Base-by-base conservation (phyloP, 2,888 invertebrate species). In the Malthinus flaveolus region DNA sequence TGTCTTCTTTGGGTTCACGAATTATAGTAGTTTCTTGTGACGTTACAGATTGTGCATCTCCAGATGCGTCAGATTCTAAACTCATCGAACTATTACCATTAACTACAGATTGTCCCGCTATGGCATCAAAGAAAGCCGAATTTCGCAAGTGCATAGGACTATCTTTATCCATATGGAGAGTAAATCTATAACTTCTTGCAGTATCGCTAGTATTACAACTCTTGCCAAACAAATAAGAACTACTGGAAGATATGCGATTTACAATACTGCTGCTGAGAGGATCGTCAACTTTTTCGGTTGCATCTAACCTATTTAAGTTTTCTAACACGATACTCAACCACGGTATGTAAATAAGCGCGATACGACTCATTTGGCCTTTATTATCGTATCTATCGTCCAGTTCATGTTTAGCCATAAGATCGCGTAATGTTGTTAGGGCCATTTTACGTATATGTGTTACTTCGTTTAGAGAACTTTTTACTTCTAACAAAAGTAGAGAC, bases 361-460 rank as follows among this genome's bases (percentile, higher is more conserved):
- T 92, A 48, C 97, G 83, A 5, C 89, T 88, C 72, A 91, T 83
- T 73, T 92, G 91, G 4, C 90, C 88, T 74, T 89, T 87, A 68
- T 87, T 86, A 68, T 90, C 32, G 32, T 68, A 75, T 58, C 97
- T 84, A 75, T 94, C 92, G 77, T 98, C 97, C 72, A 94, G 84
- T 72, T 96, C 92, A 77, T 98, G 97, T 76, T 98, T 98, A 7
- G 94, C 94, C 67, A 98, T 80, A 61, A 96, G 80, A 76, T 95
- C 93, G 59, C 95, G 85, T 13, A 97, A 80, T 9, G 92, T 89
- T 34, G 82, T 81, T 59, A 98, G 83, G 0, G 95, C 94, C 46
- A 87, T 83, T 62, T 90, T 88, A 1, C 97, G 85, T 65, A 94
- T 89, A 62, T 91, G 89, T 0, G 89, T 85, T 12, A 92, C 86